phyloP scores from a whole-genome alignment of 2,797 vertebrate species.

The Coregonus sp. region DNA sequence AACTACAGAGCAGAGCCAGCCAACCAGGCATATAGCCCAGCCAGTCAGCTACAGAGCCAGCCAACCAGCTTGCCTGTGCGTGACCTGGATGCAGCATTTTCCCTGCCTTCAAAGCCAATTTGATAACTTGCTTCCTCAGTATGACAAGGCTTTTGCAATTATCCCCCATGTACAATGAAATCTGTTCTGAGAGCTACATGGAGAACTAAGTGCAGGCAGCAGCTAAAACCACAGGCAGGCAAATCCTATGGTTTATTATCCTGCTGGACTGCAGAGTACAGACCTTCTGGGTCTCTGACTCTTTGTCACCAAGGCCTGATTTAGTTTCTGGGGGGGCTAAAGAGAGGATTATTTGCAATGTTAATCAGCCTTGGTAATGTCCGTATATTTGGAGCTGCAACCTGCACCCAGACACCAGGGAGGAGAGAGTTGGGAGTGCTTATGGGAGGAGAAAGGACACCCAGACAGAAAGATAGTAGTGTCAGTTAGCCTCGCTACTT shows the following conservation, averaged over 20 bases:
- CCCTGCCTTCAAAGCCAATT: conserved; percentile 14
- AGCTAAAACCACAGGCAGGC: conserved; percentile 57
- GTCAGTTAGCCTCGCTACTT: no score
- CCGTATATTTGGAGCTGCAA: not conserved
- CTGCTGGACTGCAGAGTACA: conserved; percentile 60
- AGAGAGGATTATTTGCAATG: conserved; percentile 9
- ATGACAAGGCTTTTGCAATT: conserved; percentile 54
- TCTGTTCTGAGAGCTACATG: conserved; percentile 66
- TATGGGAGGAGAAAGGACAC: no score
- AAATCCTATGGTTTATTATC: conserved; percentile 73
- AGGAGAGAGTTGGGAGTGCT: no score
- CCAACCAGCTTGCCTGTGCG: conserved; percentile 7
- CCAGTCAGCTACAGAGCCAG: conserved; percentile 13
- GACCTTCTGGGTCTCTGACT: conserved; percentile 61
- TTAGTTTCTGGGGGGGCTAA: not conserved
- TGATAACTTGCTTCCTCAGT: conserved; percentile 52
- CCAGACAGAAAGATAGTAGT: no score
- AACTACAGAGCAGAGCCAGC: no score
- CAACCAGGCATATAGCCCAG: not conserved
- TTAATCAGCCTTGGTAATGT: conserved; percentile 19
- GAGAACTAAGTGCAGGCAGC: conserved; percentile 51
- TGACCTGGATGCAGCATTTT: conserved; percentile 25
- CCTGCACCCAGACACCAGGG: not conserved
- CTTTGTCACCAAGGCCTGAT: conserved; percentile 55
- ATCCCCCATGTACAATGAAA: conserved; percentile 60